These are phyloP conservation scores for Eubasilissa regina DNA, from an alignment of 1,140 invertebrate genomes.

Conservation along the genomic window DNA sequence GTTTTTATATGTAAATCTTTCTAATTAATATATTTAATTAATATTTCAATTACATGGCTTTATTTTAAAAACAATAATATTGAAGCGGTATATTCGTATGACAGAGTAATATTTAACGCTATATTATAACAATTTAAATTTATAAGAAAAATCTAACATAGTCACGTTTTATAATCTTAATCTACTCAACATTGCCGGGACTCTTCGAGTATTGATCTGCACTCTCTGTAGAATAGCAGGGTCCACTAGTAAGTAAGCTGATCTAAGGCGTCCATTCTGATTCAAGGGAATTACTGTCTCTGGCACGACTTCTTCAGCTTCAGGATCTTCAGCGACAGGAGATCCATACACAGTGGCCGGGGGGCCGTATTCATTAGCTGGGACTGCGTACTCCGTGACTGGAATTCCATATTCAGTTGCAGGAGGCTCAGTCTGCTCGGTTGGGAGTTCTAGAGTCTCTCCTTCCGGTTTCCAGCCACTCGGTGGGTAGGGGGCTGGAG, in stretches of 20 bases:
- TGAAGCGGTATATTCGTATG: too few species aligned
- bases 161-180: constrained; percentile 1
- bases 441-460: constrained; percentile 65
- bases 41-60: too few species aligned
- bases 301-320: not conserved
- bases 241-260: not conserved
- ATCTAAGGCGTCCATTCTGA: constrained; percentile 29
- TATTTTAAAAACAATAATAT: too few species aligned
- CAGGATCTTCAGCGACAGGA: not conserved
- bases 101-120: too few species aligned
- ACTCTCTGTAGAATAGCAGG: constrained; percentile 16
- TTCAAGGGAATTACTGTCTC: constrained; percentile 1
- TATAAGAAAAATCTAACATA: too few species aligned
- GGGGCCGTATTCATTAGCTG: constrained; percentile 7
- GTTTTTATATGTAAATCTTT: too few species aligned
- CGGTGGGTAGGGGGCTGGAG: constrained; percentile 65
- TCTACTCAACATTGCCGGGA: constrained; percentile 11
- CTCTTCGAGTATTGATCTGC: constrained; percentile 6
- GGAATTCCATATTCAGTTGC: constrained; percentile 63
- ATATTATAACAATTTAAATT: too few species aligned
- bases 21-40: too few species aligned
- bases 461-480: constrained; percentile 65
- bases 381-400: constrained; percentile 15
- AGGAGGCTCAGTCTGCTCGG: constrained; percentile 66
- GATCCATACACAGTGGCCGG: not conserved